A percentile compares a stretch with the other conserved stretches of the same genome.
These are phyloP conservation scores for Crossaster papposus DNA, from an alignment of 53 echinoderm and acorn worm genomes.

Conservation along the genomic window DNA sequence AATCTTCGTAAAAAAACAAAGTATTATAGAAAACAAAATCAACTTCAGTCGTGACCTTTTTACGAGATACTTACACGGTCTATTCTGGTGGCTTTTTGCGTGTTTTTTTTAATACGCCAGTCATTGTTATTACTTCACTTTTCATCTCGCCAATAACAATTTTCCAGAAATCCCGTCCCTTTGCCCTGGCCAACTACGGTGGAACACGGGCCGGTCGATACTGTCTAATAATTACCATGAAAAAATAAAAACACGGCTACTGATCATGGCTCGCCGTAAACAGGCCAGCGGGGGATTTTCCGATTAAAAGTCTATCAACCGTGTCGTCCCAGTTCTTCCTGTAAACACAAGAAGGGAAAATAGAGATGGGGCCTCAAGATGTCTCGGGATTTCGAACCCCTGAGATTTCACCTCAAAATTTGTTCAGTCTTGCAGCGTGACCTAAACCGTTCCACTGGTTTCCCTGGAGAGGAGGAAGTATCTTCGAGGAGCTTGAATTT, in stretches of 20 bases:
- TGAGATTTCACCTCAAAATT: slow-evolving; percentile 31
- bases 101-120: too few species aligned
- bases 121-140: too few species aligned
- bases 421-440: not conserved
- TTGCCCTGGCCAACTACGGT: not conserved
- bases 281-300: slow-evolving; percentile 26
- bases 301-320: slow-evolving; percentile 39
- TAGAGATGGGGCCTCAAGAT: slow-evolving; percentile 34
- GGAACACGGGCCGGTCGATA: not conserved
- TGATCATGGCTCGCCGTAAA: not conserved
- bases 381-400: slow-evolving; percentile 7
- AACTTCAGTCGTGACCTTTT: too few species aligned
- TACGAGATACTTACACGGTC: too few species aligned
- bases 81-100: too few species aligned
- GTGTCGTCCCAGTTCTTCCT: slow-evolving; percentile 1
- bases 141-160: too few species aligned
- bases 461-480: slow-evolving; percentile 10
- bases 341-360: not conserved
- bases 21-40: too few species aligned
- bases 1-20: too few species aligned
- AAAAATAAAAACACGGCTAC: not conserved
- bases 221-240: not conserved
- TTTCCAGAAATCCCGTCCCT: not conserved
- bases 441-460: slow-evolving; percentile 1
- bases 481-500: slow-evolving; percentile 25